phyloP scores from a whole-genome alignment of 2,888 invertebrate genomes.

The Stenchaetothrips biformis region DNA sequence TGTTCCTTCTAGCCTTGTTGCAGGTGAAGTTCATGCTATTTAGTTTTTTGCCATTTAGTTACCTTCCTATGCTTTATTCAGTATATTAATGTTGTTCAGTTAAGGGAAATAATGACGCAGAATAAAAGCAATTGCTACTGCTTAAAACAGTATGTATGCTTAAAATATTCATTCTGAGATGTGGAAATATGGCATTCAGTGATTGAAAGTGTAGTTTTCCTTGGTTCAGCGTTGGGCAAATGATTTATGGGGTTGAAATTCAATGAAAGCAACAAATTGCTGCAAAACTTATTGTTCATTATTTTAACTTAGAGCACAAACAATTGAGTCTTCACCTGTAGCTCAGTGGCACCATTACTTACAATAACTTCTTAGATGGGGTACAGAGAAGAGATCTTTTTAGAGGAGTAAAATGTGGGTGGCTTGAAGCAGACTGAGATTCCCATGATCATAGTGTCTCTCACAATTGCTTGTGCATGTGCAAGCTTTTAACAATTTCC shows the following conservation, averaged over 20 bases:
- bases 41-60: neutral
- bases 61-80: neutral
- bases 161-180: no score
- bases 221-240: neutral
- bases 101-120: neutral
- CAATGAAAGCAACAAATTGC: no score
- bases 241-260: no score
- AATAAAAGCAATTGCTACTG: no score
- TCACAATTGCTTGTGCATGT: neutral
- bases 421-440: neutral
- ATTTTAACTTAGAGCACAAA: constrained; percentile 10
- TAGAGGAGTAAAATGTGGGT: neutral
- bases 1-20: neutral
- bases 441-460: neutral
- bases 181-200: neutral
- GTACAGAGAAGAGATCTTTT: neutral
- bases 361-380: neutral
- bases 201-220: neutral
- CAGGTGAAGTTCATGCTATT: neutral
- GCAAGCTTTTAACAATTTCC: neutral
- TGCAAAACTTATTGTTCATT: neutral
- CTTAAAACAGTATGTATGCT: no score
- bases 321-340: neutral
- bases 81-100: neutral
- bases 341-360: neutral